Evolutionary conservation across 2,797 vertebrate genomes (phyloP).

Genomic region (Pampus argenteus): DNA sequence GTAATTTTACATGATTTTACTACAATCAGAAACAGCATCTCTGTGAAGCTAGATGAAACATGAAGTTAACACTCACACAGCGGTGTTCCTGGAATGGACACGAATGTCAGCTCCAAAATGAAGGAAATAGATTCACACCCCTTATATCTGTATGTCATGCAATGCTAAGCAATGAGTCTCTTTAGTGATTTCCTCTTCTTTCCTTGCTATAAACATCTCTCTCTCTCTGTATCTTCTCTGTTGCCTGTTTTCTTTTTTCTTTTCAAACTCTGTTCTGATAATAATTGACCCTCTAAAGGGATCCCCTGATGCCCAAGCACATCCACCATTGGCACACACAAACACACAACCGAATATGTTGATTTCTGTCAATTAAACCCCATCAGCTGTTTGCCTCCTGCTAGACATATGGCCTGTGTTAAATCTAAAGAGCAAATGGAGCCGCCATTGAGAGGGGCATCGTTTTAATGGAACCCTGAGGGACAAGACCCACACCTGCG

Average conservation of each 20-base stretch:
- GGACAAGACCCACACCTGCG: constrained; percentile 87
- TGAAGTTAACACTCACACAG: constrained; percentile 61
- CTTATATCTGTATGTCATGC: constrained; percentile 34
- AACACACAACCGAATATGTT: constrained; percentile 83
- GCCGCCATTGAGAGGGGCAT: constrained; percentile 78
- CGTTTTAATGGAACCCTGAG: constrained; percentile 88
- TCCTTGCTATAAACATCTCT: constrained; percentile 15
- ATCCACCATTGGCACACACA: constrained; percentile 60
- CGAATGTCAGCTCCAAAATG: constrained; percentile 40
- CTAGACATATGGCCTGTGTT: constrained; percentile 88
- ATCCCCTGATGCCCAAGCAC: constrained; percentile 64
- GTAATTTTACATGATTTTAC: constrained; percentile 63
- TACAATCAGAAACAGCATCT: constrained; percentile 36
- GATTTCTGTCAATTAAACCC: constrained; percentile 89
- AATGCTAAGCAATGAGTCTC: constrained; percentile 2
- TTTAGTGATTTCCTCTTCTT: constrained; percentile 25
- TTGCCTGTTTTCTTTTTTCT: constrained; percentile 34
- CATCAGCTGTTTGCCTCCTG: constrained; percentile 89
- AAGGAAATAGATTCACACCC: constrained; percentile 30
- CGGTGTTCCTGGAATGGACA: constrained; percentile 43
- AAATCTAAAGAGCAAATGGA: constrained; percentile 85
- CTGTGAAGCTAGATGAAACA: constrained; percentile 69
- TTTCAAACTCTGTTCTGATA: constrained; percentile 64
- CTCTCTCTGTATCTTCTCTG: constrained; percentile 12
- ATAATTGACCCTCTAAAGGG: constrained; percentile 72